Base-by-base conservation (phyloP, 2,888 invertebrate genomes). In the Agrochola lota region DNA sequence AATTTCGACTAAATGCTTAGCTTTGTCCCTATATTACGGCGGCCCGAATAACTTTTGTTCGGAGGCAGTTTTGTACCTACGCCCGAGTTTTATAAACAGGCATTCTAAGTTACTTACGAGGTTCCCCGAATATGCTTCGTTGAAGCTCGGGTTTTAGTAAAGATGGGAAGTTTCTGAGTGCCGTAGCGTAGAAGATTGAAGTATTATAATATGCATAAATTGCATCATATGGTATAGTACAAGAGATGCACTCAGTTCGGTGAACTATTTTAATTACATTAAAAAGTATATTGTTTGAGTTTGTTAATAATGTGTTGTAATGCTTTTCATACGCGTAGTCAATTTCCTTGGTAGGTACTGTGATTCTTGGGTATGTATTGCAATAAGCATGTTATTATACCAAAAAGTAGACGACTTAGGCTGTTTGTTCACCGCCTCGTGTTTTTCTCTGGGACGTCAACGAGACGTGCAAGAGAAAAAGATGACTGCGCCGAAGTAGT, bases 1-100 rank as follows among this genome's bases (percentile, higher is more conserved):
- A 85, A 88, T 87, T 85, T 81, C 84, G 60, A 80, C 83, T 85
- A 85, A 88, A 90, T 86, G 78, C 80, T 89, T 71, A 64, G 87
- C 86, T 87, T 88, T 88, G 88, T 89, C 87, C 84, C 75, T 82
- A 82, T 82, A 78, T 83, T 82, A 59, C 69, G 26, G 46, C 55
- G 46, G 49, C 30, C 49, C 30, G 64, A 74, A 68, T 71, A 74
- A 88, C 73, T 88, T 88, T 85, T 83, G 80, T 77, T 74, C 64
- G 66, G n/a, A 77, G 81, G 79, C 70, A 74, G 64, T 83, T 85
- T 69, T 60, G 59, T 85, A 64, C 74, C 46, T 67, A 72, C 55
- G 81, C 43, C 60, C 43, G 64, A 85, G 71, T 74, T 83, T 86
- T 86, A 80, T 83, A 77, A 86, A 83, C 71, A 74, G 62, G 59